Base-by-base conservation (phyloP, 23 tunicate species). In the Ciona savignyi region DNA sequence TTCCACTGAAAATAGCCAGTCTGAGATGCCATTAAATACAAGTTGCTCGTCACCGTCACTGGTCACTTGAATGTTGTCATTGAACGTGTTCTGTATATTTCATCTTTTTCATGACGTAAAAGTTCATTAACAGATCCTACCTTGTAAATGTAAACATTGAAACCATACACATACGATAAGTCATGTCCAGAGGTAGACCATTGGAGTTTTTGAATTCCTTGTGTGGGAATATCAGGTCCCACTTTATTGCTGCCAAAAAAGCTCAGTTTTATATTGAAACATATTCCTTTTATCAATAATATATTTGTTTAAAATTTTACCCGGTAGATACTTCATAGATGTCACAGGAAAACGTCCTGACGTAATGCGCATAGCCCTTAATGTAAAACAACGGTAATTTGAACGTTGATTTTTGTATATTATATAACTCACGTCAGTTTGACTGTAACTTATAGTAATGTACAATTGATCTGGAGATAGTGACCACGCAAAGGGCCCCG, bases 291-390 rank as follows among this genome's bases (percentile, higher is more conserved):
- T n/a, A n/a, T n/a, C 56, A 75, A n/a, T n/a, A n/a, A n/a, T n/a
- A n/a, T n/a, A n/a, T n/a, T n/a, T n/a, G n/a, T n/a, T n/a, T n/a
- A n/a, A n/a, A n/a, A n/a, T n/a, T 15, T 77, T 84, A 84, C 89
- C 73, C 67, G 2, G 72, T 68, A 0, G 76, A 34, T 25, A 77
- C 67, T 4, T 84, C 74, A 68, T 66, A 83, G 25, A 90, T 33
- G 9, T 62, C 78, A 0, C 75, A 74, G 0, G 89, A 83, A 51
- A 73, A 90, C 1, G 88, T 82, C 62, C 84, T 68, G 21, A 90
- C 84, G 62, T 90, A 90, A 75, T 90, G 90, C 9, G 97, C 90
- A 68, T 90, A 90, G 0, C 90, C 97, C 97, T 90, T 29, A 67
- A 79, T 6, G 9, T 6, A 65, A 34, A 73, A 1, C 0, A 56